Base-by-base conservation (phyloP, 1,140 invertebrate genomes). In the Anastrepha obliqua region DNA sequence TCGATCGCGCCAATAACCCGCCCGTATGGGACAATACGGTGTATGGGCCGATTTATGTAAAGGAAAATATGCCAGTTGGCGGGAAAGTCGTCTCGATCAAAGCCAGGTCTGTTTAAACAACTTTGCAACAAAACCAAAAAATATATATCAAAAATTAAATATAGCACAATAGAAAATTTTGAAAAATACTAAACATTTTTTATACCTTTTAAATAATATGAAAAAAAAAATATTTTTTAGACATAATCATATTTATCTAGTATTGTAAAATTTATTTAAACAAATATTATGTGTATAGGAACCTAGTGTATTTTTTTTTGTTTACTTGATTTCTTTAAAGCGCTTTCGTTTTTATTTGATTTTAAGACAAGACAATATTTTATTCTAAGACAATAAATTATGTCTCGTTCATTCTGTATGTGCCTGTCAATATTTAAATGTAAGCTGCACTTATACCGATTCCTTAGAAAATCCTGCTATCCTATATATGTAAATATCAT, bases 1-100 rank as follows among this genome's bases (percentile, higher is more conserved):
- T 98, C 95, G 98, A 99, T 95, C 96, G 98, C 94, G 97, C 97
- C 90, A 98, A 98, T 96, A 98, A 98, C 95, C 98, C 98, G 94
- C 98, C 98, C 94, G 96, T 98, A 93, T 99, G 98, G 98, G 97
- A 98, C 95, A 97, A 98, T 95, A 96, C 96, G 93, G 96, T 97
- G 94, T 99, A 99, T 95, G 98, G 98, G 93, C 98, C 98, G 92
- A 98, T 98, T 96, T 98, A 96, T 96, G 97, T 98, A 95, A 97
- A 97, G 96, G 98, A 99, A 96, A 98, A 98, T 95, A 96, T 97
- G 95, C 96, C 97, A 94, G 97, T 98, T 94, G 98, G 98, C 94
- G 97, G 97, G 95, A 98, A 97, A 96, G 97, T 99, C 95, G 96
- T 98, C 94, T 98, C 98, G 94, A 96, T 98, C 94, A 98, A 98